Conservation (phyloP, 1,140 invertebrate species). For the Bathynomus jamesi region DNA sequence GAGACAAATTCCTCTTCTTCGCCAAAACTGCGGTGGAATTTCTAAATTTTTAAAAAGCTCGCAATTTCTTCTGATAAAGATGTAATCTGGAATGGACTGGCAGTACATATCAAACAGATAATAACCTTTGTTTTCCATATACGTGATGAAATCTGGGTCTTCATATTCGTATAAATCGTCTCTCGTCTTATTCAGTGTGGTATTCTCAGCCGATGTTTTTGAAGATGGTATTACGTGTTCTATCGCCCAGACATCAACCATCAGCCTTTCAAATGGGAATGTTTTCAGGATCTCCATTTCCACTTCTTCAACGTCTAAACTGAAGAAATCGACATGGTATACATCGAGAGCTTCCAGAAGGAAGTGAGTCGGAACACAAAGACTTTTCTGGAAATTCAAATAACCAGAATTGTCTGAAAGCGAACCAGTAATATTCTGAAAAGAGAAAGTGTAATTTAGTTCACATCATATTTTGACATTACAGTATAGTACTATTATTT, state of each 20-base stretch:
- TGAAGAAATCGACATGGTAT: constrained; percentile 23
- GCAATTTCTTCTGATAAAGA: constrained; percentile 24
- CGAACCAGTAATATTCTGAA: not conserved
- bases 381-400: constrained; percentile 15
- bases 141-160: constrained; percentile 23
- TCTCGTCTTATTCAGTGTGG: not conserved
- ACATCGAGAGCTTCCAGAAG: constrained; percentile 21
- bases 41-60: constrained; percentile 13
- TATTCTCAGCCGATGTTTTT: too few species aligned
- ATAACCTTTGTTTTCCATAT: constrained; percentile 28
- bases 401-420: constrained; percentile 13
- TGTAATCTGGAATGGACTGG: constrained; percentile 21
- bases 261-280: constrained; percentile 25
- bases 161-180: constrained; percentile 12
- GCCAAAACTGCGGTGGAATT: constrained; percentile 5
- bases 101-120: constrained; percentile 33
- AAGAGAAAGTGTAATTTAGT: not conserved
- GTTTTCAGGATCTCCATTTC: constrained; percentile 17
- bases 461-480: not conserved
- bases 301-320: constrained; percentile 25
- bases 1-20: constrained; percentile 8
- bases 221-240: constrained; percentile 10
- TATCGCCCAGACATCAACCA: constrained; percentile 28
- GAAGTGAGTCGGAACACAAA: constrained; percentile 21
- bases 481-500: not conserved